Conservation (phyloP, 2,113 vertebrate genomes). For the Dasyornis broadbenti region DNA sequence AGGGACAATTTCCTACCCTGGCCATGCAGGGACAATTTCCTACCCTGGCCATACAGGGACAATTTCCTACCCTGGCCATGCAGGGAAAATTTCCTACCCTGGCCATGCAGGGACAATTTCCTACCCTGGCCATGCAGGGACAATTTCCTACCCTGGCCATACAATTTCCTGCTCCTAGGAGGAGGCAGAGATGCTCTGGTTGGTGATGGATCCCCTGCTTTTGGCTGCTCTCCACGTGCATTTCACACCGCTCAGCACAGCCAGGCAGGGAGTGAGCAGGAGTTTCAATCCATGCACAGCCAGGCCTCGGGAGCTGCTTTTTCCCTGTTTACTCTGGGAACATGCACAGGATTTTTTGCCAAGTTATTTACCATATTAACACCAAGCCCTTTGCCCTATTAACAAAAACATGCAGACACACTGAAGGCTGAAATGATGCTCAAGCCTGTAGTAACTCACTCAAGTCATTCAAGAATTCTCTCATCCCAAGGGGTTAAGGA, state of each 20-base stretch:
- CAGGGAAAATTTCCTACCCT: too few relatives aligned
- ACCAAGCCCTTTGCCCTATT: neutral
- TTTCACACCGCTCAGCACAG: neutral
- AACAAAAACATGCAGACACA: neutral
- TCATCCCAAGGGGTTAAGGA: neutral
- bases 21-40: too few relatives aligned
- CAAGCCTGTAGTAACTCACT: neutral
- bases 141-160: neutral
- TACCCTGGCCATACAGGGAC: too few relatives aligned
- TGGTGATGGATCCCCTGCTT: neutral
- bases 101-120: neutral
- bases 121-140: too few relatives aligned
- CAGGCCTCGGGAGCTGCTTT: neutral
- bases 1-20: too few relatives aligned
- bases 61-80: too few relatives aligned
- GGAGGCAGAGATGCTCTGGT: neutral
- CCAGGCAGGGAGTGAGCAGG: neutral
- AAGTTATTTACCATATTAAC: neutral
- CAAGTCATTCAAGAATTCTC: neutral
- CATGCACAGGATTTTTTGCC: neutral
- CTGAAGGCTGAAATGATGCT: neutral
- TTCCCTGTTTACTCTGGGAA: neutral
- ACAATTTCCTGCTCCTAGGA: neutral
- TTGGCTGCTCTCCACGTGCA: neutral
- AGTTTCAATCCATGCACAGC: neutral